phyloP scores from a whole-genome alignment of 2,797 vertebrate genomes.

The Alcedo quadribrachys region DNA sequence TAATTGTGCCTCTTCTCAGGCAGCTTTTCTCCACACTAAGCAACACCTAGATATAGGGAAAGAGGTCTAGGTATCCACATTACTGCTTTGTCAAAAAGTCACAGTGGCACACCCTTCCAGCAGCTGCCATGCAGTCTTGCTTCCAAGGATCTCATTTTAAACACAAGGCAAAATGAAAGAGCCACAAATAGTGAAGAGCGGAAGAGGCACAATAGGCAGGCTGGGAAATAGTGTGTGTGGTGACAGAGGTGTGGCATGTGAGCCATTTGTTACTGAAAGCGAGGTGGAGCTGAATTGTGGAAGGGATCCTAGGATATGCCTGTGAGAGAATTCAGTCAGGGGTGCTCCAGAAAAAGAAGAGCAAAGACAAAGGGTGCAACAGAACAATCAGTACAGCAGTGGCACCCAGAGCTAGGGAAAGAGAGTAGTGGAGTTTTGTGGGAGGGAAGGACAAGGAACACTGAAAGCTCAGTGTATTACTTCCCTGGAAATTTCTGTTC shows the following conservation, averaged over 20 bases:
- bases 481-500: constrained; percentile 24
- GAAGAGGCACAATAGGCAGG: not conserved
- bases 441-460: not conserved
- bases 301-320: not conserved
- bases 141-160: not conserved
- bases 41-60: not conserved
- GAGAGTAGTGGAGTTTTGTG: not conserved
- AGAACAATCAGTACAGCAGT: not conserved
- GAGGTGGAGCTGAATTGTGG: not conserved
- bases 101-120: not conserved
- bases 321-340: not conserved
- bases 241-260: not conserved
- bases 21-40: not conserved
- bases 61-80: not conserved
- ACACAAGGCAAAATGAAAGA: not conserved
- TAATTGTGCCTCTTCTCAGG: not conserved
- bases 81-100: not conserved
- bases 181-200: not conserved
- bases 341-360: not conserved
- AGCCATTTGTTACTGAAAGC: not conserved
- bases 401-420: not conserved
- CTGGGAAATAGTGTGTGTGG: not conserved
- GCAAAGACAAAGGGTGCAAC: not conserved
- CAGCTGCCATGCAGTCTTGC: not conserved
- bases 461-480: constrained; percentile 29